Base-by-base conservation (phyloP, 1,140 invertebrate species). In the Cyclina sinensis region DNA sequence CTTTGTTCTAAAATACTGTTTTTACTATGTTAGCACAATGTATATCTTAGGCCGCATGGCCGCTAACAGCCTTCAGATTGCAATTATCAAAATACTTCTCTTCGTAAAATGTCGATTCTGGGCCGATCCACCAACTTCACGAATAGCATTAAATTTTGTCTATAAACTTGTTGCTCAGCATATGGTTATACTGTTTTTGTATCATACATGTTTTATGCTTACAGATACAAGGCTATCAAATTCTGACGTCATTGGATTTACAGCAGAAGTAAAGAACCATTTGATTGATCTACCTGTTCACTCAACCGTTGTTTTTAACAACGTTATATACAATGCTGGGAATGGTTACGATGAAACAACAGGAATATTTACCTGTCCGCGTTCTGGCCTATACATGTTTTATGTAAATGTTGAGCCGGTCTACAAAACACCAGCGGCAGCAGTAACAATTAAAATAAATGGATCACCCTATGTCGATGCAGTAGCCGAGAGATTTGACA, bases 201-300 rank as follows among this genome's bases (percentile, higher is more conserved):
- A n/a, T n/a, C n/a, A n/a, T n/a, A n/a, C n/a, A n/a, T n/a, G n/a
- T n/a, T n/a, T 18, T 62, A 4, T 62, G 12, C 18, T 39, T 39
- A 70, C 65, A 70, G 65, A 37, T 37, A 70, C n/a, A 18, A 1
- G 65, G 18, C 4, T 35, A 9, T 5, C 39, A 21, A 39, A 70
- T 39, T 21, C 65, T n/a, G 9, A 70, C 39, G 65, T 70, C 2
- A n/a, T 65, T 70, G 30, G 65, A n/a, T 70, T 70, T 27, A 70
- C 65, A 14, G 30, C 18, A 11, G 18, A 16, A 70, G 5, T 70
- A 14, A 37, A 1, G 27, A n/a, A 37, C 4, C 12, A 9, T 3
- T n/a, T 27, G 16, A 39, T 21, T 37, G 65, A 70, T 27, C 18
- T 70, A 16, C 32, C 65, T 37, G 7, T 37, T 37, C 32, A 35